These are phyloP conservation scores for Gila robusta DNA, from an alignment of 2,797 vertebrate species.

Conservation along the genomic window DNA sequence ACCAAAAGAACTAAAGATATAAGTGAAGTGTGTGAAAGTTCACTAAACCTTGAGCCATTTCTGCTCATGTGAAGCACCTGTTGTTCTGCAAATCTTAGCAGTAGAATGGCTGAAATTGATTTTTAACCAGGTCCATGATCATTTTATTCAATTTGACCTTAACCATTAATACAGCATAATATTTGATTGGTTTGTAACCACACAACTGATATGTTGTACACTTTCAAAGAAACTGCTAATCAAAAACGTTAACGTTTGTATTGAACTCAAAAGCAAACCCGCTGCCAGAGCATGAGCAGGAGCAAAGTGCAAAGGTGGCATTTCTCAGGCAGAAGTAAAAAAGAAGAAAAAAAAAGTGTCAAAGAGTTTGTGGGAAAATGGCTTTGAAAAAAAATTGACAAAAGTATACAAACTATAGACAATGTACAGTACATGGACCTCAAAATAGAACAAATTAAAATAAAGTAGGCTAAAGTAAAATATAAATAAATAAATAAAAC, in stretches of 20 bases:
- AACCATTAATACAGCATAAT: not conserved
- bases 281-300: not conserved
- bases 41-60: not conserved
- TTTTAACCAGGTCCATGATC: not conserved
- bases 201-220: not conserved
- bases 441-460: not conserved
- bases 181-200: not conserved
- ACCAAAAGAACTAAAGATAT: not conserved
- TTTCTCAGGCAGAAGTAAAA: not conserved
- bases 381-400: not conserved
- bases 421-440: not conserved
- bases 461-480: not conserved
- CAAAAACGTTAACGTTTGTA: not conserved
- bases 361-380: not conserved
- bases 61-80: not conserved
- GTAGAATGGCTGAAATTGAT: not conserved
- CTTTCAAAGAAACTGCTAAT: not conserved
- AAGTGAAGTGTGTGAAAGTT: conserved; percentile 9
- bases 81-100: conserved; percentile 2
- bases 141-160: not conserved
- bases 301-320: not conserved
- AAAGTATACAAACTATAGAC: not conserved
- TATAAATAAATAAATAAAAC: no score
- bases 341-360: not conserved
- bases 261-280: not conserved